phyloP scores from a whole-genome alignment of 2,113 vertebrate genomes.

The Hemiscyllium ocellatum region DNA sequence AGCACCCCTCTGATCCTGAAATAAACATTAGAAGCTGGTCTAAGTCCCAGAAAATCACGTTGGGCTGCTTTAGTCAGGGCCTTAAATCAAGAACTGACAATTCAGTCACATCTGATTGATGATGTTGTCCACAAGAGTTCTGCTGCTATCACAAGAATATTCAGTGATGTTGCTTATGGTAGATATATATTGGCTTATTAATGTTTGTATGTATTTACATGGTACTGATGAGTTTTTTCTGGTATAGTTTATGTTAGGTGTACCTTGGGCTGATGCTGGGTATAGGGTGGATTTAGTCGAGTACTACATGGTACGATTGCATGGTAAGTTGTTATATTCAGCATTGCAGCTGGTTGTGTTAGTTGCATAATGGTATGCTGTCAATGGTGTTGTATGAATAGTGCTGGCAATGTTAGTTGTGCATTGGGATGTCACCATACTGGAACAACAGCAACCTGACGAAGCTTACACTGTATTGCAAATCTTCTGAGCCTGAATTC shows the following conservation, averaged over 20 bases:
- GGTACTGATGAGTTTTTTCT: background rate
- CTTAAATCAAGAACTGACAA: background rate
- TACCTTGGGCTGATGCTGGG: background rate
- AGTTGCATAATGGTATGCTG: background rate
- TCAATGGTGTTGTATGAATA: background rate
- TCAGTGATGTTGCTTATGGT: background rate
- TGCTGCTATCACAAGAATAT: background rate
- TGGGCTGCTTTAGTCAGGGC: background rate
- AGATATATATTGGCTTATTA: background rate
- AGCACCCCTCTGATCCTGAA: background rate
- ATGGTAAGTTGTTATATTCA: background rate
- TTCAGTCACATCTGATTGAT: slow-evolving; percentile 11
- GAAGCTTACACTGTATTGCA: too few relatives aligned
- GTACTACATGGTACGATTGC: background rate
- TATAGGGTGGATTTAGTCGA: background rate
- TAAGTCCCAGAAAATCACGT: background rate
- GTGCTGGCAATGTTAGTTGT: background rate
- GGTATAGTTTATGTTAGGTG: background rate
- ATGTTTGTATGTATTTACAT: background rate
- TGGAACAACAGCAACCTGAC: too few relatives aligned
- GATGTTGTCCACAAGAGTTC: too few relatives aligned
- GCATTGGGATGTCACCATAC: too few relatives aligned
- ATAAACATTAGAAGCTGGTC: slow-evolving; percentile 5
- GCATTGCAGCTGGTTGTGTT: background rate
- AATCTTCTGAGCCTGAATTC: too few relatives aligned